A percentile compares a stretch with the other conserved stretches of the same genome.
Evolutionary conservation across 2,797 vertebrate species (phyloP).

Genomic region (Benthosema pterotum): DNA sequence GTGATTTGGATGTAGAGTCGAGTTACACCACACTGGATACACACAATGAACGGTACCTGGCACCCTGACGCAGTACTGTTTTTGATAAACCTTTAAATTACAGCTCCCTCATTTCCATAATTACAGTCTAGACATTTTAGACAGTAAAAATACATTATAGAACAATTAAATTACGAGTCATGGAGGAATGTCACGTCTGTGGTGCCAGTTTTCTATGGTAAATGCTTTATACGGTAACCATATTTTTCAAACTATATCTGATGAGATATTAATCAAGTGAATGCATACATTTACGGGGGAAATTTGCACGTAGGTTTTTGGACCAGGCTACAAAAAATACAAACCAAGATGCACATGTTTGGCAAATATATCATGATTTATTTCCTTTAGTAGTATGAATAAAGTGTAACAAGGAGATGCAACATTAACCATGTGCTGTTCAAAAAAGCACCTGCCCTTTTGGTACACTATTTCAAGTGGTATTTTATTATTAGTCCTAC

Average conservation of each 20-base stretch:
- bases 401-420: no score
- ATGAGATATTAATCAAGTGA: neutral
- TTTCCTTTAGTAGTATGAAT: no score
- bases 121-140: constrained; percentile 12
- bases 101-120: constrained; percentile 14
- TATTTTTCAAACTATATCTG: neutral
- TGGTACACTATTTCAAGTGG: no score
- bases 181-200: neutral
- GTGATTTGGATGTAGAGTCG: constrained; percentile 1
- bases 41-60: neutral
- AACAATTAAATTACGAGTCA: neutral
- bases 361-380: no score
- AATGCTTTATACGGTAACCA: neutral
- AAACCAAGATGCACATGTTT: no score
- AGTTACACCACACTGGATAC: constrained; percentile 7
- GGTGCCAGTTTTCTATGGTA: neutral
- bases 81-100: constrained; percentile 11
- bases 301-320: no score
- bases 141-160: constrained; percentile 5
- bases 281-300: no score
- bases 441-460: no score
- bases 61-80: no score
- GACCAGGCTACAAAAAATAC: no score
- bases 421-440: no score
- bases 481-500: no score